phyloP scores from a whole-genome alignment of 2,797 vertebrate species.

The Falco rusticolus region DNA sequence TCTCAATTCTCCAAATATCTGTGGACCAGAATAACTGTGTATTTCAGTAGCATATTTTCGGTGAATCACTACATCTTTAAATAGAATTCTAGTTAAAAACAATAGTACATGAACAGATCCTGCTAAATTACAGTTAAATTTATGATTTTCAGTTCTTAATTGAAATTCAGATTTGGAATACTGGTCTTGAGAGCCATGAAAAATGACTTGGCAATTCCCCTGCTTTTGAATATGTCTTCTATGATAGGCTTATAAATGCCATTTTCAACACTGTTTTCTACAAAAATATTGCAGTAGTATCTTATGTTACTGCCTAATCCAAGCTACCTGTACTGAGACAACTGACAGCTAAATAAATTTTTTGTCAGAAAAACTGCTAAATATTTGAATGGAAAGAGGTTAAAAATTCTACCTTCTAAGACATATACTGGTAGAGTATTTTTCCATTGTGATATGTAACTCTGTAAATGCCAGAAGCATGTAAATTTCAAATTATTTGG shows the following conservation, averaged over 20 bases:
- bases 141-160: neutral
- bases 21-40: neutral
- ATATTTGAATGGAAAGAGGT: neutral
- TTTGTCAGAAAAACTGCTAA: neutral
- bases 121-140: neutral
- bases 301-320: neutral
- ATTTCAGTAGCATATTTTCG: neutral
- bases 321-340: neutral
- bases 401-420: neutral
- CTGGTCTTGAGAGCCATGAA: neutral
- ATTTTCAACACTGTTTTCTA: neutral
- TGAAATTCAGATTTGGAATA: neutral
- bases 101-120: neutral
- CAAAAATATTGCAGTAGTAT: neutral
- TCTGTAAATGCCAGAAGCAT: neutral
- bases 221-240: neutral
- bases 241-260: neutral
- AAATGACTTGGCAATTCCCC: neutral
- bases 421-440: neutral
- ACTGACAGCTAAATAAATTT: neutral
- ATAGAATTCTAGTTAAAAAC: neutral
- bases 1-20: neutral
- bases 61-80: neutral
- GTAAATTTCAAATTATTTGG: constrained; percentile 10
- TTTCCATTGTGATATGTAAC: neutral